phyloP scores from a whole-genome alignment of 2,113 vertebrate genomes.

The Erpornis zantholeuca region DNA sequence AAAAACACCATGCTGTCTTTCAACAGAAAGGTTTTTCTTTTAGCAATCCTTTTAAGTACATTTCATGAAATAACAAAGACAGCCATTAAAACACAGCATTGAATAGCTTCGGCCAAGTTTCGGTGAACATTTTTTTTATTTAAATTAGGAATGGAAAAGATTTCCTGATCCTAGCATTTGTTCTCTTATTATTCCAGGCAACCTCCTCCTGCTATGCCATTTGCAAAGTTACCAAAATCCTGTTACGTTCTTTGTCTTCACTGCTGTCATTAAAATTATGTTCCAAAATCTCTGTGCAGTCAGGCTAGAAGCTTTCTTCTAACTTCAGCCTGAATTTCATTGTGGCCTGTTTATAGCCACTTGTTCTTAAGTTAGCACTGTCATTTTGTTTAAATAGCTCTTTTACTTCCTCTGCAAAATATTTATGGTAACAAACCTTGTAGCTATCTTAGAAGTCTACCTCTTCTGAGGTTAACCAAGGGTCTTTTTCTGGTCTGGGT shows the following conservation, averaged over 20 bases:
- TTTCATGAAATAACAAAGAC: conserved; percentile 29
- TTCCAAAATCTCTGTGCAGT: conserved; percentile 37
- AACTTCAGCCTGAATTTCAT: neutral
- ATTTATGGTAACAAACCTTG: neutral
- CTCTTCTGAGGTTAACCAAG: neutral
- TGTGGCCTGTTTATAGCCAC: conserved; percentile 16
- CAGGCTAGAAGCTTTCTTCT: neutral
- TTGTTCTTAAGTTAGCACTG: conserved; percentile 7
- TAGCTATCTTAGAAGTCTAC: neutral
- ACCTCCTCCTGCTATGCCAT: conserved; percentile 30
- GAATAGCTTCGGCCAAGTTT: conserved; percentile 26
- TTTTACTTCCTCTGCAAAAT: neutral
- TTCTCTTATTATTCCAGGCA: conserved; percentile 23
- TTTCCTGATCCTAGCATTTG: conserved; percentile 6
- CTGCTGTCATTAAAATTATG: conserved; percentile 40
- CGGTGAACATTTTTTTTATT: neutral
- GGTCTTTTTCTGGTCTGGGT: neutral
- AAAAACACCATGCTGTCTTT: conserved; percentile 54
- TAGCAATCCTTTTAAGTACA: conserved; percentile 19
- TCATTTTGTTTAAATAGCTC: neutral
- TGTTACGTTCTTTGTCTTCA: conserved; percentile 32
- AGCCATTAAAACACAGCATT: neutral
- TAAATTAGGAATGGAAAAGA: conserved; percentile 47
- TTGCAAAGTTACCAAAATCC: conserved; percentile 47
- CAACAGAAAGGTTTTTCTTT: conserved; percentile 56